Conservation (phyloP, 1,140 invertebrate species). For the Drosophila nebulosa region DNA sequence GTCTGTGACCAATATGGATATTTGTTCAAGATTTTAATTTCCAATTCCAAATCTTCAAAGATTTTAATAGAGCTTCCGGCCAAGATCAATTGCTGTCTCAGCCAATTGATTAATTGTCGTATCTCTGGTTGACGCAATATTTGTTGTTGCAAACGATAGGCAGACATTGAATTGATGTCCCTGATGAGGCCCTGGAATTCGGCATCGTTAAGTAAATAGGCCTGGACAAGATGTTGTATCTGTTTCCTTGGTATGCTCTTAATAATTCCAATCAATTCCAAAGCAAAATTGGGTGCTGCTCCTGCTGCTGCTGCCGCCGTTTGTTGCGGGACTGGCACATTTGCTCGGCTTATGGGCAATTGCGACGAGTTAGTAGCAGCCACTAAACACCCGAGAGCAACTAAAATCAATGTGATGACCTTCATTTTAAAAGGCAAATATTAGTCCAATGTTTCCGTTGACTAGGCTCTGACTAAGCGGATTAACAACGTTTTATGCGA, state of each 20-base stretch:
- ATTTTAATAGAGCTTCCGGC: constrained; percentile 50
- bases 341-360: neutral
- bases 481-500: no score
- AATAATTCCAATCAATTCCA: constrained; percentile 47
- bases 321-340: neutral
- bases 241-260: constrained; percentile 37
- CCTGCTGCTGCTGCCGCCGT: neutral
- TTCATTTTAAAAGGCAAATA: constrained; percentile 28
- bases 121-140: constrained; percentile 57
- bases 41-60: constrained; percentile 61
- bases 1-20: constrained; percentile 60
- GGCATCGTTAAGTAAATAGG: constrained; percentile 64
- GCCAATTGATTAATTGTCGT: constrained; percentile 49
- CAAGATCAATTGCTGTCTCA: constrained; percentile 49
- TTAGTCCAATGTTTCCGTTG: constrained; percentile 9
- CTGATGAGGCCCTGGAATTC: constrained; percentile 61
- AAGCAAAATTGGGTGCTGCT: constrained; percentile 42
- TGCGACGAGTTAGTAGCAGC: neutral
- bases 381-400: constrained; percentile 30
- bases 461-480: neutral
- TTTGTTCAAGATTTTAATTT: constrained; percentile 64
- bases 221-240: constrained; percentile 51
- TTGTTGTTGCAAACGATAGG: constrained; percentile 43
- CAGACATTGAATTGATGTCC: constrained; percentile 48
- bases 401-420: constrained; percentile 6